Conservation (phyloP, 30 jellyfish, hydroid and myxozoan genomes). For the Hydractinia symbiolongicarpus region DNA sequence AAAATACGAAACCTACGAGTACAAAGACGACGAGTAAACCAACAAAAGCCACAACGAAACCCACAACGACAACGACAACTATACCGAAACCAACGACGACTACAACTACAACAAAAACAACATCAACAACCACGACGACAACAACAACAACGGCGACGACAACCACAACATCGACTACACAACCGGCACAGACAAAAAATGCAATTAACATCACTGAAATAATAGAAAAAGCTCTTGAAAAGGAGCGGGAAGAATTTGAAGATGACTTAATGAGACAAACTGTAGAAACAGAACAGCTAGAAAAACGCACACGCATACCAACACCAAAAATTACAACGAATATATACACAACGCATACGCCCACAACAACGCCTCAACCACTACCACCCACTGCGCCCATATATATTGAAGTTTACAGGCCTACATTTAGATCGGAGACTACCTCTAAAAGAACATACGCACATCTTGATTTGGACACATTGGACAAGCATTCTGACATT, state of each 20-base stretch:
- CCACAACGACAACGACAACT: slow-evolving; percentile 6
- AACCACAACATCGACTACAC: not conserved
- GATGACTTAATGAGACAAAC: not conserved
- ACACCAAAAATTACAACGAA: not conserved
- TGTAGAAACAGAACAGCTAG: not conserved
- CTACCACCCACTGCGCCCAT: not conserved
- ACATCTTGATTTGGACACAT: too few relatives aligned
- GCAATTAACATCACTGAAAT: not conserved
- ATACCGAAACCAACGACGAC: not conserved
- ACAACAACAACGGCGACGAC: not conserved
- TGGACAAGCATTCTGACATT: too few relatives aligned
- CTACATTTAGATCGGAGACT: not conserved
- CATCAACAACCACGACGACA: not conserved
- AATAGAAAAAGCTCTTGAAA: not conserved
- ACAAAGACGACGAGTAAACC: slow-evolving; percentile 10
- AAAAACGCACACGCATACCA: not conserved
- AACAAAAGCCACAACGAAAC: not conserved
- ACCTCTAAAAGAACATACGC: too few relatives aligned
- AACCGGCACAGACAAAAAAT: not conserved
- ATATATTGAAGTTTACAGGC: slow-evolving; percentile 18
- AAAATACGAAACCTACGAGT: not conserved
- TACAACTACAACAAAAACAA: not conserved
- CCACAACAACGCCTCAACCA: not conserved
- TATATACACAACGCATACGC: not conserved
- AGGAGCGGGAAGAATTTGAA: slow-evolving; percentile 2